A percentile compares a stretch with the other conserved stretches of the same genome.
Conservation (phyloP, 2,888 invertebrate genomes). For the Nudaria mundana region DNA sequence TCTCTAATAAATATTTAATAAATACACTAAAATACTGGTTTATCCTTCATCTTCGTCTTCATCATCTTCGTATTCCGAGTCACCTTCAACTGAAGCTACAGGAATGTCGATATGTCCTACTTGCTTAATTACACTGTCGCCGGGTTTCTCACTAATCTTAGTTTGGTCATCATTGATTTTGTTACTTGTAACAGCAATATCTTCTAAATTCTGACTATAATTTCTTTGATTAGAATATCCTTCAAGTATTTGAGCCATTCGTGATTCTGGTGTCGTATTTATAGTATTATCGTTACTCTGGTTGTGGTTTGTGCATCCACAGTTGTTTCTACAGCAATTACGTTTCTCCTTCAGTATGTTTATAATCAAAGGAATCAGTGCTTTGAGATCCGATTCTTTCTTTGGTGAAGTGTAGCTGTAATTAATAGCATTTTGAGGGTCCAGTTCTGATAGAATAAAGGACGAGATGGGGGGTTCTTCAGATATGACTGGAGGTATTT, state of each 20-base stretch:
- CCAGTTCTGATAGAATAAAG: conserved; percentile 35
- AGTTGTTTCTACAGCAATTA: conserved; percentile 41
- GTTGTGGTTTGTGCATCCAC: conserved; percentile 31
- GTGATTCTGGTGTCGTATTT: conserved; percentile 23
- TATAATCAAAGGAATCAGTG: conserved; percentile 60
- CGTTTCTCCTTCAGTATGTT: conserved; percentile 58
- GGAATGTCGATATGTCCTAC: conserved; percentile 27
- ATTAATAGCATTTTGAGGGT: conserved; percentile 20
- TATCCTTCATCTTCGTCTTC: conserved; percentile 24
- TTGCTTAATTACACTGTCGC: conserved; percentile 14
- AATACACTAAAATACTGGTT: conserved; percentile 10
- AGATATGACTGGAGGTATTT: conserved; percentile 8
- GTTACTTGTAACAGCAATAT: not conserved
- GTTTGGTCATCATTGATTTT: conserved; percentile 7
- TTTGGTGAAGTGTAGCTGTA: conserved; percentile 24
- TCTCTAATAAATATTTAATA: conserved; percentile 17
- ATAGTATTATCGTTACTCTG: conserved; percentile 10
- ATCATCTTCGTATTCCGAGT: conserved; percentile 34
- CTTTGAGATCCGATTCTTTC: conserved; percentile 44
- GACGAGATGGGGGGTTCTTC: conserved; percentile 32
- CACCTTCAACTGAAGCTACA: conserved; percentile 41
- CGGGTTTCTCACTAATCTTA: conserved; percentile 13
- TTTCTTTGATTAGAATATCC: conserved; percentile 47
- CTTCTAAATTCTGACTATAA: conserved; percentile 28
- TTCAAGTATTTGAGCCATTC: conserved; percentile 36